Base-by-base conservation (phyloP, 1,140 invertebrate species). In the Musca domestica region DNA sequence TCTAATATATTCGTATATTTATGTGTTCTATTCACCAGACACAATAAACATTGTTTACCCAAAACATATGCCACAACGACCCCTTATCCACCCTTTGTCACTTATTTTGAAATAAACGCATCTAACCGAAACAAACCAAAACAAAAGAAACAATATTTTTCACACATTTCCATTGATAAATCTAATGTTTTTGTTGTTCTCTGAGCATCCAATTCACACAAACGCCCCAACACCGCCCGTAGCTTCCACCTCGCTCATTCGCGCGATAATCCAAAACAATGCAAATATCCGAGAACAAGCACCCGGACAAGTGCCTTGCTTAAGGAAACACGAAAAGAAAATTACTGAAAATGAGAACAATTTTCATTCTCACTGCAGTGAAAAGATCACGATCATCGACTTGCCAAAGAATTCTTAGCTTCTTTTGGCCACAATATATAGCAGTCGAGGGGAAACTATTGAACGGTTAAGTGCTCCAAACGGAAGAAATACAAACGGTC, bases 361-460 rank as follows among this genome's bases (percentile, higher is more conserved):
- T 20, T 22, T 19, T 20, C 5, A 41, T 41, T 41, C 12, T 41
- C 34, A 41, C 12, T n/a, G n/a, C 34, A 12, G 34, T 41, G 34
- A 41, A 5, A 41, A 41, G 34, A 41, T 51, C 54, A 58, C 23
- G 27, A 61, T 61, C 56, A 41, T 17, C 27, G 56, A 61, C 17
- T 14, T 61, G 19, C 19, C 27, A 61, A 61, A 34, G 10, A 17
- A 58, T 9, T 61, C 30, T n/a, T 34, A 58, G 4, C 34, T 41
- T 12, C 17, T 61, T 34, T 41, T 61, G 27, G 52, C 27, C n/a
- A 61, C 34, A 61, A 61, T 41, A 20, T n/a, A 41, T n/a, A 61
- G 30, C 56, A 61, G 56, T 61, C 30, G 34, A 27, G 56, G 27
- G 30, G 34, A 61, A 61, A 61, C 56, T 61, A 61, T 61, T 19